These are phyloP conservation scores for Drosophila hamatofila DNA, from an alignment of 2,888 invertebrate genomes.

Conservation along the genomic window DNA sequence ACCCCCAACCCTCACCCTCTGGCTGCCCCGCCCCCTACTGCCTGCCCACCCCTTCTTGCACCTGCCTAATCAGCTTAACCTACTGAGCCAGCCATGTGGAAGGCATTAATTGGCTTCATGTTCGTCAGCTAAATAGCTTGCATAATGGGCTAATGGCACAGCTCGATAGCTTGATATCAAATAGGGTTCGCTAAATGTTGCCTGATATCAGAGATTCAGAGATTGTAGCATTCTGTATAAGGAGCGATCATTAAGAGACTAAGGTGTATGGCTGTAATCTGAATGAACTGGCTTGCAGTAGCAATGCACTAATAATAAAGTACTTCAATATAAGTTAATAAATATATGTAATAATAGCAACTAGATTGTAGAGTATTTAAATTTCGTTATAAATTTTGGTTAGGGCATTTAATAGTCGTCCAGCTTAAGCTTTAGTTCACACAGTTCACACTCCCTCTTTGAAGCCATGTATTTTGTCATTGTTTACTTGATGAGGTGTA, in stretches of 20 bases:
- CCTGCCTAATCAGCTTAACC: slow-evolving; percentile 34
- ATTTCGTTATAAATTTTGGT: too few relatives aligned
- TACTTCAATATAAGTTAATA: too few relatives aligned
- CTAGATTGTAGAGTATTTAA: too few relatives aligned
- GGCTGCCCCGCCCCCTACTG: neutral
- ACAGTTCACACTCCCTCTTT: slow-evolving; percentile 2
- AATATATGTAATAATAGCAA: too few relatives aligned
- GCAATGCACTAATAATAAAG: too few relatives aligned
- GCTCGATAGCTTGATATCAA: neutral
- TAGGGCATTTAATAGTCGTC: neutral
- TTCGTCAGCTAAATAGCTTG: neutral
- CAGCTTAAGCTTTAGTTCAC: neutral
- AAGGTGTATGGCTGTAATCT: neutral
- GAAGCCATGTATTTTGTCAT: slow-evolving; percentile 1
- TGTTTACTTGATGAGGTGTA: slow-evolving; percentile 12
- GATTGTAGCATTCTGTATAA: neutral
- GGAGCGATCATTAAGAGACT: too few relatives aligned
- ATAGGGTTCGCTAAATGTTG: neutral
- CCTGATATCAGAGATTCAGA: neutral
- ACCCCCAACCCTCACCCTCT: neutral
- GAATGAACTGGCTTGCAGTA: neutral
- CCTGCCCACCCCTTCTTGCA: neutral
- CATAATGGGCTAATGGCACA: slow-evolving; percentile 4
- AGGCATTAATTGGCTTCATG: slow-evolving; percentile 21
- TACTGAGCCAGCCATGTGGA: slow-evolving; percentile 15